phyloP scores from a whole-genome alignment of 1,140 invertebrate species.

The Stegodyphus dumicola region DNA sequence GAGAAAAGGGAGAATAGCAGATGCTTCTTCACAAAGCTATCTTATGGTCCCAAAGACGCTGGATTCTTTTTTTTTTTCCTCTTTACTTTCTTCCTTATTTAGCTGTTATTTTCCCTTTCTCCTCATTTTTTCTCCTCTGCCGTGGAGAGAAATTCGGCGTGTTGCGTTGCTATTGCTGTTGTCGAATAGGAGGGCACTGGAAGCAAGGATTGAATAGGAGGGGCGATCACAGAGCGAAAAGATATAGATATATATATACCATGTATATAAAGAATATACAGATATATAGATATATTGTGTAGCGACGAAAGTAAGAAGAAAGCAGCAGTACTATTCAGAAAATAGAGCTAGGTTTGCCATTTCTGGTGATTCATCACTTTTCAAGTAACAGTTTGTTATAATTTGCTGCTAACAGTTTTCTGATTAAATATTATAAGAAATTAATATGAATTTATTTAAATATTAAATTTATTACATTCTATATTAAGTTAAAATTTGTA shows the following conservation, averaged over 20 bases:
- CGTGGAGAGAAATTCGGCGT: conserved; percentile 40
- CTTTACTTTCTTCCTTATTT: conserved; percentile 52
- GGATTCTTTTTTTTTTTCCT: conserved; percentile 25
- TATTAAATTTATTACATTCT: no score
- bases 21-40: conserved; percentile 61
- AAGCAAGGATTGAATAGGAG: conserved; percentile 43
- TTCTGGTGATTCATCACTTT: neutral
- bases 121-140: conserved; percentile 9
- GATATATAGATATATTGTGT: conserved; percentile 36
- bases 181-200: conserved; percentile 24
- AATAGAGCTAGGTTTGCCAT: neutral
- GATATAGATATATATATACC: conserved; percentile 35
- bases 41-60: conserved; percentile 57
- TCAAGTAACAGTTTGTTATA: no score
- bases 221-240: conserved; percentile 6
- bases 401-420: no score
- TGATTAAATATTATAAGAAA: no score
- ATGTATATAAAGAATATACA: conserved; percentile 6
- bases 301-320: conserved; percentile 1
- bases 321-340: neutral
- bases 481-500: no score
- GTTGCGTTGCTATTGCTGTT: conserved; percentile 53
- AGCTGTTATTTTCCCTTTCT: conserved; percentile 45
- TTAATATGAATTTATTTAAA: no score
- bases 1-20: conserved; percentile 52